phyloP scores from a whole-genome alignment of 2,797 vertebrate species.

The Sebastes steindachneri region DNA sequence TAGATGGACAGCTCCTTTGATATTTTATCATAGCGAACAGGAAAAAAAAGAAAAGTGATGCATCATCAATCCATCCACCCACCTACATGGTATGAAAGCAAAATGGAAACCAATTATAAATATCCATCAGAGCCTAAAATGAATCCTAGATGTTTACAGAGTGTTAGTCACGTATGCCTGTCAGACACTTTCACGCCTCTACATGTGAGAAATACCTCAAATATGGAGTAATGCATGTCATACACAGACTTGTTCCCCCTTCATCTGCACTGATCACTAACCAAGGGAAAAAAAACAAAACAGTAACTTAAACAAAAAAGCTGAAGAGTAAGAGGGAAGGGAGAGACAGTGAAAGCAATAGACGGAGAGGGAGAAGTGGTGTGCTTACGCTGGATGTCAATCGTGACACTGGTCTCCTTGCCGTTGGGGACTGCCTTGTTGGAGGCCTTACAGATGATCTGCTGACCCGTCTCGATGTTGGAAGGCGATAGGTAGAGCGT shows the following conservation, averaged over 20 bases:
- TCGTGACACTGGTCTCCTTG: constrained; percentile 95
- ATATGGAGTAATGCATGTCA: constrained; percentile 10
- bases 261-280: neutral
- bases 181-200: constrained; percentile 31
- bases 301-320: neutral
- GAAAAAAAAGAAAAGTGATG: constrained; percentile 9
- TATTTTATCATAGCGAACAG: constrained; percentile 54
- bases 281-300: neutral
- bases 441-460: constrained; percentile 92
- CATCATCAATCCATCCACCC: constrained; percentile 45
- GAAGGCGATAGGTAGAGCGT: constrained; percentile 93
- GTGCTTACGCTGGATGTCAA: constrained; percentile 97
- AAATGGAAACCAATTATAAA: constrained; percentile 67
- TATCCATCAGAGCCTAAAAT: constrained; percentile 60
- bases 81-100: constrained; percentile 37
- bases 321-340: neutral
- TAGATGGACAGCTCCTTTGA: constrained; percentile 55
- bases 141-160: constrained; percentile 46
- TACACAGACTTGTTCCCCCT: neutral
- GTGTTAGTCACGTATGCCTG: constrained; percentile 30
- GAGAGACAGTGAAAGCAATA: neutral
- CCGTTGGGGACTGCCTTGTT: constrained; percentile 96
- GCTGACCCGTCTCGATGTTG: constrained; percentile 95
- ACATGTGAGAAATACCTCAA: constrained; percentile 32
- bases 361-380: neutral